Percentiles rank a stretch among this genome's conserved stretches.
Conservation (phyloP, 2,888 invertebrate genomes). For the Metacarcinus magister region DNA sequence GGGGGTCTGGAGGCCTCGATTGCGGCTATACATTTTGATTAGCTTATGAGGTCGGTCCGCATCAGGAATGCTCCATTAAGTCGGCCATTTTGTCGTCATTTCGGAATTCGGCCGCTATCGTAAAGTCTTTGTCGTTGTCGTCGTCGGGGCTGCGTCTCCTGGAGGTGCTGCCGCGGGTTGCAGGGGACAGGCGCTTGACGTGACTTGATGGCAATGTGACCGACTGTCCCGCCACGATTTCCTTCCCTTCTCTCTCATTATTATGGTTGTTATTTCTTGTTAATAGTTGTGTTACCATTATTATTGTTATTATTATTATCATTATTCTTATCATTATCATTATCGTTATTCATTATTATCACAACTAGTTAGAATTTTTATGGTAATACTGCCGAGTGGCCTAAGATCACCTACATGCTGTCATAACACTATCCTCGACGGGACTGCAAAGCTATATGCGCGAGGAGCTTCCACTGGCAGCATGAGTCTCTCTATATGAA, state of each 20-base stretch:
- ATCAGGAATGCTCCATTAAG: conserved; percentile 81
- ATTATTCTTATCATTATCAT: neutral
- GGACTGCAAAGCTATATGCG: too few species aligned
- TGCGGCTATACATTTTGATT: conserved; percentile 81
- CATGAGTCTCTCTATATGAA: too few species aligned
- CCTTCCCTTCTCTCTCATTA: neutral
- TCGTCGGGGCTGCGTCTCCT: conserved; percentile 49
- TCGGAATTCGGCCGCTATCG: conserved; percentile 74
- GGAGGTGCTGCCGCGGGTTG: neutral
- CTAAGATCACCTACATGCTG: too few species aligned
- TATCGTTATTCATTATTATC: neutral
- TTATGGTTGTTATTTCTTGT: neutral
- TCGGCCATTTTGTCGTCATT: conserved; percentile 81
- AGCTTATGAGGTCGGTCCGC: conserved; percentile 80
- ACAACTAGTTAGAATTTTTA: too few species aligned
- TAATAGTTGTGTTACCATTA: neutral
- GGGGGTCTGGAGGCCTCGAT: conserved; percentile 76
- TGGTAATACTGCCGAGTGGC: too few species aligned
- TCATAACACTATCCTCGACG: too few species aligned
- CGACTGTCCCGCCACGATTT: neutral
- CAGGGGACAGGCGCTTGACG: neutral
- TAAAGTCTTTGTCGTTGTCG: conserved; percentile 68
- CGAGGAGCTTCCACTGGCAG: too few species aligned
- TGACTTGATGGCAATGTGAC: neutral
- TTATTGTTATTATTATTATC: conserved; percentile 11